Evolutionary conservation across 2,113 vertebrate species (phyloP).

Genomic region (Caranx melampygus): DNA sequence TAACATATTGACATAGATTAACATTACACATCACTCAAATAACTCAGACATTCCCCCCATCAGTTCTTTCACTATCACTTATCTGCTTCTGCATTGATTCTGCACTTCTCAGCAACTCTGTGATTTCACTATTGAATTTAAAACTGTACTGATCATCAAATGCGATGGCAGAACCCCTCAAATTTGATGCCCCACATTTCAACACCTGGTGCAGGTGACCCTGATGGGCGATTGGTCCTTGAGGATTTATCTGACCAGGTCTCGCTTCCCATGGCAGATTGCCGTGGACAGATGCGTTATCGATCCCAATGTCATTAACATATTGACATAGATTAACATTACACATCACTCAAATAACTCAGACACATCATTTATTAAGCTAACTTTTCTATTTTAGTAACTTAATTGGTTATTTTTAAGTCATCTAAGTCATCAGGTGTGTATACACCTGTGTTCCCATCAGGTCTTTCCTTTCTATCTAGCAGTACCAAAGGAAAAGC

Average conservation of each 20-base stretch:
- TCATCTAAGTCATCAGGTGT: no score
- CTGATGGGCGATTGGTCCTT: background rate
- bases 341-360: no score
- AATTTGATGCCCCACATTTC: background rate
- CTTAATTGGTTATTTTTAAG: no score
- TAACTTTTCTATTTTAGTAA: no score
- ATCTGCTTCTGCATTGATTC: background rate
- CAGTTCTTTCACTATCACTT: constrained; percentile 44
- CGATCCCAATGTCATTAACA: background rate
- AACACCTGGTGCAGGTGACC: background rate
- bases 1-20: no score
- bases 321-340: no score
- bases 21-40: no score
- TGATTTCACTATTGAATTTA: background rate
- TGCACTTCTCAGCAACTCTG: constrained; percentile 23
- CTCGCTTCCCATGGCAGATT: background rate
- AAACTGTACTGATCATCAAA: background rate
- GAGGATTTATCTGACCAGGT: background rate
- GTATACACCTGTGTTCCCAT: no score
- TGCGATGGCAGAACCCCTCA: background rate
- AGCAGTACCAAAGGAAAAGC: no score
- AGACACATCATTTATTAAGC: no score
- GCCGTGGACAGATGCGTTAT: background rate
- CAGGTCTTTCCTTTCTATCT: no score
- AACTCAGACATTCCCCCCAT: constrained; percentile 70